A percentile compares a stretch with the other conserved stretches of the same genome.
These are phyloP conservation scores for Aphodius sticticus DNA, from an alignment of 2,888 invertebrate species.

Conservation along the genomic window DNA sequence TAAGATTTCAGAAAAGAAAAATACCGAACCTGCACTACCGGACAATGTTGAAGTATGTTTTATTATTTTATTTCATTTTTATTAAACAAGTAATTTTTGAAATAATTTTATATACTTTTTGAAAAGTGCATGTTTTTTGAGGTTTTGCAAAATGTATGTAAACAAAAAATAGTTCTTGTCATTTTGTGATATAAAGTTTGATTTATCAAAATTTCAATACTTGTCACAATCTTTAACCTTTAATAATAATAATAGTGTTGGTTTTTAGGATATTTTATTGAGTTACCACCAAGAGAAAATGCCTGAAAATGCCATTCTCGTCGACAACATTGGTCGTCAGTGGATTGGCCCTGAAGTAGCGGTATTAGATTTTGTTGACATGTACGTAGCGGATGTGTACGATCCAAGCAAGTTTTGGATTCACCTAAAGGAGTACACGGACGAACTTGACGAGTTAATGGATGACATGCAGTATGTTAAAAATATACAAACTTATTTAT, in stretches of 20 bases:
- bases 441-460: constrained; percentile 62
- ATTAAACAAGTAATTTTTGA: neutral
- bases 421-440: constrained; percentile 53
- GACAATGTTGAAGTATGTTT: constrained; percentile 34
- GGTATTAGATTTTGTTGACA: constrained; percentile 52
- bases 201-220: too few species aligned
- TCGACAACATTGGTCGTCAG: constrained; percentile 36
- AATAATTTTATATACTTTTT: neutral
- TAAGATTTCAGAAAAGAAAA: neutral
- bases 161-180: too few species aligned
- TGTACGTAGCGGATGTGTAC: constrained; percentile 64
- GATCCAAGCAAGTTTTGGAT: constrained; percentile 69
- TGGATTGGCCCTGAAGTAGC: constrained; percentile 40
- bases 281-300: constrained; percentile 18
- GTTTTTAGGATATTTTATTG: constrained; percentile 22
- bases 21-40: constrained; percentile 40
- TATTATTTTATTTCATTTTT: constrained; percentile 6
- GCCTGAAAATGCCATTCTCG: constrained; percentile 37
- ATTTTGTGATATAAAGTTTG: too few species aligned
- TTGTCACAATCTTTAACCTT: neutral
- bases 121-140: constrained; percentile 1
- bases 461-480: constrained; percentile 58
- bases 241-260: too few species aligned
- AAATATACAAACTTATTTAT: neutral
- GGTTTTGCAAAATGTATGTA: too few species aligned